Evolutionary conservation across 2,113 vertebrate genomes (phyloP).

Genomic region (Recurvirostra avosetta): DNA sequence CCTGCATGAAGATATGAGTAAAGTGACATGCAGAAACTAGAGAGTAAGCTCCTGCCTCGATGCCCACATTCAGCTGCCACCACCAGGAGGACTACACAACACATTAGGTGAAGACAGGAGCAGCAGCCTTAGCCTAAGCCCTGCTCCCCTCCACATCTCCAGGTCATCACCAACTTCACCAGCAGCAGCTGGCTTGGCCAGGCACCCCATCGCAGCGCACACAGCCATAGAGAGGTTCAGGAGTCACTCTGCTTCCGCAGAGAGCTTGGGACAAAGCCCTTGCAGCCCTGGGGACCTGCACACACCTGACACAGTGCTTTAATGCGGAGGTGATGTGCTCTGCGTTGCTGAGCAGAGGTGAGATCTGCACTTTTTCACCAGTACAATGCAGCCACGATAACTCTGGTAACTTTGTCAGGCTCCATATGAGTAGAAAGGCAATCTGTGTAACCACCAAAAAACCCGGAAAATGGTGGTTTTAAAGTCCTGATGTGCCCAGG

Average conservation of each 20-base stretch:
- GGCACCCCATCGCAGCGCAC: accelerated
- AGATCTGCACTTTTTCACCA: neutral
- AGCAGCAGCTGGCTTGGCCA: neutral
- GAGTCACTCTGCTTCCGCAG: neutral
- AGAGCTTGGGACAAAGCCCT: neutral
- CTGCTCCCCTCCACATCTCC: neutral
- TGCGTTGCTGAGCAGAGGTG: neutral
- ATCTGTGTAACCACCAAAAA: neutral
- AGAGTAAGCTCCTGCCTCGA: neutral
- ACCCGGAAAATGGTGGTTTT: neutral
- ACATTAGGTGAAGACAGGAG: neutral
- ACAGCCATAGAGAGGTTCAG: neutral
- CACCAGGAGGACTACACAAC: accelerated
- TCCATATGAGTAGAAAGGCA: neutral
- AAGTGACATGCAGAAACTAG: neutral
- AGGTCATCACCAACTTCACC: neutral
- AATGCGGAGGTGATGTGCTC: neutral
- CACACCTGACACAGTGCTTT: accelerated
- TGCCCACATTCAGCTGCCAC: neutral
- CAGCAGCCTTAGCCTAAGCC: neutral
- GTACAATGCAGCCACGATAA: neutral
- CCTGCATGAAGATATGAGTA: neutral
- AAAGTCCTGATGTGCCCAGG: neutral
- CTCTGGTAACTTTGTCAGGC: neutral
- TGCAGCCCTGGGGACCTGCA: neutral